Percentiles rank a stretch among this genome's conserved stretches.
phyloP scores from a whole-genome alignment of 2,888 invertebrate species.

The Drosophila vallismaia region DNA sequence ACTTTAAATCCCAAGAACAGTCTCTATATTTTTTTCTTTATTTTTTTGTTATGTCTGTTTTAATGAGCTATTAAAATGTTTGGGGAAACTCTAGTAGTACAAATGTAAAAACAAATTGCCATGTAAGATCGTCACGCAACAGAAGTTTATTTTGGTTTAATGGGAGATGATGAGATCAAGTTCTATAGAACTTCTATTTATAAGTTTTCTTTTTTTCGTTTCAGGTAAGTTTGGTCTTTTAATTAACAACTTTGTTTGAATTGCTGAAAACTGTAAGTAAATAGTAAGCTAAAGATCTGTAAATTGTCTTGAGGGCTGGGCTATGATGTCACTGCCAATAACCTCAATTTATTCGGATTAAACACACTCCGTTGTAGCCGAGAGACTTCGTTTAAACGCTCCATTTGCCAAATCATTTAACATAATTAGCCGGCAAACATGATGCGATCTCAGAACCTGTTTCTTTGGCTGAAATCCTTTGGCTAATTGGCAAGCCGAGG shows the following conservation, averaged over 20 bases:
- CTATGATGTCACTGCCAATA: not conserved
- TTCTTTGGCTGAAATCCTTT: conserved; percentile 47
- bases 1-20: conserved; percentile 57
- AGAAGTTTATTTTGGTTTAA: conserved; percentile 29
- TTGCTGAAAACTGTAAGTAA: conserved; percentile 34
- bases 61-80: conserved; percentile 69
- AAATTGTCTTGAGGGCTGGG: too few relatives aligned
- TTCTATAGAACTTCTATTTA: conserved; percentile 16
- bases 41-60: conserved; percentile 27
- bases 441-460: conserved; percentile 44
- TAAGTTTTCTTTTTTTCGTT: conserved; percentile 28
- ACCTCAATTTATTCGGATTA: conserved; percentile 5
- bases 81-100: conserved; percentile 27
- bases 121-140: conserved; percentile 26
- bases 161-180: conserved; percentile 17
- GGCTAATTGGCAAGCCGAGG: conserved; percentile 48
- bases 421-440: conserved; percentile 43
- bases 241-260: not conserved
- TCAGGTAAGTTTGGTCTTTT: conserved; percentile 55
- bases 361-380: conserved; percentile 10
- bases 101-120: conserved; percentile 47
- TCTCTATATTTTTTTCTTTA: conserved; percentile 16
- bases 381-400: conserved; percentile 1
- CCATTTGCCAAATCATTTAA: conserved; percentile 49
- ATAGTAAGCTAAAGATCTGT: not conserved